Evolutionary conservation across 2,888 invertebrate genomes (phyloP).

Genomic region (Leptodirus hochenwartii): DNA sequence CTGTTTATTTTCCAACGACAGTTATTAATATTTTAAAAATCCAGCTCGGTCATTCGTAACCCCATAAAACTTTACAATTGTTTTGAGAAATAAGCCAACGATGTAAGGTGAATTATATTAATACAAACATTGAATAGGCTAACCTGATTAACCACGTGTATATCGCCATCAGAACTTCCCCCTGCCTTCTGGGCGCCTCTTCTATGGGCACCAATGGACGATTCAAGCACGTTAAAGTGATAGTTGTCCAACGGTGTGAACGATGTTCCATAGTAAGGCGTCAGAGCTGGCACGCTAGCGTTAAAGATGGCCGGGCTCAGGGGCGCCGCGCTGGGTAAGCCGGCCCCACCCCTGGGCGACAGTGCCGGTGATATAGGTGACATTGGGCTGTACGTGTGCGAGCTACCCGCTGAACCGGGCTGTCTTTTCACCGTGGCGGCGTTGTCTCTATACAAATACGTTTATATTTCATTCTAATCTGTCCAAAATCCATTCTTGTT

Average conservation of each 20-base stretch:
- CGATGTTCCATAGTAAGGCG: constrained; percentile 23
- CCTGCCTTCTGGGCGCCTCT: constrained; percentile 11
- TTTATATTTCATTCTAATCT: too few relatives aligned
- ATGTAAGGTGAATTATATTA: too few relatives aligned
- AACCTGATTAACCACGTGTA: constrained; percentile 39
- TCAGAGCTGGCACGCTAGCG: constrained; percentile 27
- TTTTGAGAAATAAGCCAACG: too few relatives aligned
- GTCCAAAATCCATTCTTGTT: too few relatives aligned
- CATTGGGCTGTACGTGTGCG: constrained; percentile 27
- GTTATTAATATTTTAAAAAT: too few relatives aligned
- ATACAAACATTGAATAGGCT: too few relatives aligned
- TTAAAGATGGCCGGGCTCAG: constrained; percentile 26
- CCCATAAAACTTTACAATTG: too few relatives aligned
- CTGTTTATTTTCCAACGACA: too few relatives aligned
- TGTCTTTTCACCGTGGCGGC: too few relatives aligned
- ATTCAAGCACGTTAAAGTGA: constrained; percentile 19
- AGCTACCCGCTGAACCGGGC: constrained; percentile 30
- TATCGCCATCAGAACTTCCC: constrained; percentile 17
- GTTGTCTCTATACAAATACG: constrained; percentile 21
- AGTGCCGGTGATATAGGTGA: constrained; percentile 27
- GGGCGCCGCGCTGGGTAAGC: constrained; percentile 6
- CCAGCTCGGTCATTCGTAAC: too few relatives aligned
- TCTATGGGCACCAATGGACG: constrained; percentile 11
- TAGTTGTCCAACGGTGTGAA: constrained; percentile 24
- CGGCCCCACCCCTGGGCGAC: constrained; percentile 23